Percentiles rank a stretch among this genome's conserved stretches.
phyloP scores from a whole-genome alignment of 2,888 invertebrate genomes.

The Tiphia femorata region DNA sequence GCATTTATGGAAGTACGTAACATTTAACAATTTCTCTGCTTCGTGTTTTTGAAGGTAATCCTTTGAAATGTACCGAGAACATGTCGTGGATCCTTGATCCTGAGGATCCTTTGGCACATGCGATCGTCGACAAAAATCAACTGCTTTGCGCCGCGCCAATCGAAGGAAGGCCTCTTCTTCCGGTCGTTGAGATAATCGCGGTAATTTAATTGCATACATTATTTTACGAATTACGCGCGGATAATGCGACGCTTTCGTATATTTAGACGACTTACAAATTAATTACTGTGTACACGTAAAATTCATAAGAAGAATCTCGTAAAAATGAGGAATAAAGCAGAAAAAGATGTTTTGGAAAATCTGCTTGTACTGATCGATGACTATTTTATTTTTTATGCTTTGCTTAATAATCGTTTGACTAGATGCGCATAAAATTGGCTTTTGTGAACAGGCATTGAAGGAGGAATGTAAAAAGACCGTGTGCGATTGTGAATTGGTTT shows the following conservation, averaged over 20 bases:
- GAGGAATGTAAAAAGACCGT: constrained; percentile 73
- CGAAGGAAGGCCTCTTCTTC: constrained; percentile 75
- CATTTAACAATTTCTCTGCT: no score
- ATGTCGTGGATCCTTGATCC: constrained; percentile 76
- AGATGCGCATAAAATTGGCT: background rate
- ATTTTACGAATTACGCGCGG: no score
- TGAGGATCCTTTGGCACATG: constrained; percentile 68
- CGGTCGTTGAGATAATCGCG: constrained; percentile 76
- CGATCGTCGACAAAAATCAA: constrained; percentile 73
- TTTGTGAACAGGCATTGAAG: constrained; percentile 69
- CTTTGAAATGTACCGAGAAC: constrained; percentile 77
- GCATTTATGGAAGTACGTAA: no score
- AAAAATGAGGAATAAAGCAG: background rate
- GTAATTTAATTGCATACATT: constrained; percentile 66
- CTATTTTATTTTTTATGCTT: no score
- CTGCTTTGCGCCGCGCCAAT: constrained; percentile 75
- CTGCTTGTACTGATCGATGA: no score
- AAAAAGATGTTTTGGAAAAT: background rate
- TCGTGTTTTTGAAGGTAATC: constrained; percentile 76
- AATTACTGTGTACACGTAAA: no score
- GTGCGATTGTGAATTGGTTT: constrained; percentile 76
- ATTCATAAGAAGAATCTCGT: no score
- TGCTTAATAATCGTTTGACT: no score
- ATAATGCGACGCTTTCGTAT: no score
- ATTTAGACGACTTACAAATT: no score